Evolutionary conservation across 2,888 invertebrate species (phyloP), one percentile per base, ranked within the genome.

Genomic region (Drosophila tripunctata): DNA sequence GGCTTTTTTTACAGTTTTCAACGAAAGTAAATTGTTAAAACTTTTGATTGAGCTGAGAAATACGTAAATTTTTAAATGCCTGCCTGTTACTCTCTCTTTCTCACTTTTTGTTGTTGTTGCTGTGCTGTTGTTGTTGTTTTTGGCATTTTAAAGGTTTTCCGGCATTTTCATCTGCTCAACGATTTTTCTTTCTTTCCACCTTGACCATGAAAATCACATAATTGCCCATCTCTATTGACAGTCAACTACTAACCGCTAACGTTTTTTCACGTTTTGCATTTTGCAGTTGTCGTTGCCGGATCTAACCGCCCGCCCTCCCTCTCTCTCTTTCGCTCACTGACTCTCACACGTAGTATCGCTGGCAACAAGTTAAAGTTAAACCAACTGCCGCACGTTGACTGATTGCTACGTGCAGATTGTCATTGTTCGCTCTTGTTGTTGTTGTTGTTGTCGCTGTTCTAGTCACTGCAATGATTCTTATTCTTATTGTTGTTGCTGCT

Each of bases 361-460:
- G 64, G 83, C 79, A 85, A 82, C 72, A 82, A 82, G 86, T 79
- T 82, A 82, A 85, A 85, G 73, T 76, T 79, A 74, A 82, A 76
- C 79, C 87, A 81, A 86, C 81, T 86, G 87, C 87, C 81, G 84
- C 87, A 81, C 84, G 89, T 82, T 89, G 88, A 88, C 89, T 88
- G 89, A 88, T 88, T 89, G 89, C 84, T 89, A 89, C 87, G 89
- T 84, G 89, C 84, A 88, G 89, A 89, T 88, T 89, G 88, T 89
- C 88, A 89, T 88, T 88, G 89, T 87, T 84, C 78, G 66, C 67
- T 70, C 61, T 73, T 69, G 55, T 67, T 68, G 40, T 36, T 64
- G 43, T 27, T 56, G 45, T 54, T 63, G 44, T 41, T 68, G 58
- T 47, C 56, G 66, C 38, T 79, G 68, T 66, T 75, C 65, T 80